Conservation (phyloP, 2,113 vertebrate genomes). For the Ascaphus truei region DNA sequence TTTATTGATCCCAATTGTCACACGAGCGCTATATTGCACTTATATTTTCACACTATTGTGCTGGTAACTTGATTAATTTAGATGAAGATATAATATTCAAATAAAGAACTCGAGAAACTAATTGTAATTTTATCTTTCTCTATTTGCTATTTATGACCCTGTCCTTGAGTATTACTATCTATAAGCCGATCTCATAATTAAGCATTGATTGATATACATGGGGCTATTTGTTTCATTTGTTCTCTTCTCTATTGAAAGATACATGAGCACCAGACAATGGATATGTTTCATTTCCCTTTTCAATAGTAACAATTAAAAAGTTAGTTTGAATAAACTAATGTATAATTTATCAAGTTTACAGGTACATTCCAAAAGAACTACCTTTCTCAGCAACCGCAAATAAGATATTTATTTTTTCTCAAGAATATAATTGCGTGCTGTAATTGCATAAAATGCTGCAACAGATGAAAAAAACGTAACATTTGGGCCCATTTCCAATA, state of each 20-base stretch:
- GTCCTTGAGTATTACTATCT: conserved; percentile 30
- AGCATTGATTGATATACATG: conserved; percentile 11
- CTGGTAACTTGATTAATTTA: conserved; percentile 6
- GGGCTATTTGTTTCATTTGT: conserved; percentile 15
- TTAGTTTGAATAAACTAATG: too few species aligned
- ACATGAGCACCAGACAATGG: background rate
- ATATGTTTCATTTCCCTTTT: too few species aligned
- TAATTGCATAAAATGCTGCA: conserved; percentile 43
- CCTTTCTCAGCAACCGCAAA: conserved; percentile 25
- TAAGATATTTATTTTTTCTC: conserved; percentile 41
- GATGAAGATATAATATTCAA: background rate
- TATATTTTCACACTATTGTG: conserved; percentile 11
- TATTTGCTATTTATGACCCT: background rate
- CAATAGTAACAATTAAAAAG: too few species aligned
- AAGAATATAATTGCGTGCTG: conserved; percentile 40
- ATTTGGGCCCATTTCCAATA: conserved; percentile 22
- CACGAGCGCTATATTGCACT: too few species aligned
- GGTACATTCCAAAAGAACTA: conserved; percentile 34
- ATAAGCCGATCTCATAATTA: conserved; percentile 24
- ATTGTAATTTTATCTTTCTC: too few species aligned
- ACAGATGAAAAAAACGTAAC: conserved; percentile 37
- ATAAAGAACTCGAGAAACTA: too few species aligned
- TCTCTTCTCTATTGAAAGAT: background rate
- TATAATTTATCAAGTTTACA: conserved; percentile 5
- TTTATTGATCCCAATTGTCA: too few species aligned